Base-by-base conservation (phyloP, 2,888 invertebrate genomes). In the Empis livida region DNA sequence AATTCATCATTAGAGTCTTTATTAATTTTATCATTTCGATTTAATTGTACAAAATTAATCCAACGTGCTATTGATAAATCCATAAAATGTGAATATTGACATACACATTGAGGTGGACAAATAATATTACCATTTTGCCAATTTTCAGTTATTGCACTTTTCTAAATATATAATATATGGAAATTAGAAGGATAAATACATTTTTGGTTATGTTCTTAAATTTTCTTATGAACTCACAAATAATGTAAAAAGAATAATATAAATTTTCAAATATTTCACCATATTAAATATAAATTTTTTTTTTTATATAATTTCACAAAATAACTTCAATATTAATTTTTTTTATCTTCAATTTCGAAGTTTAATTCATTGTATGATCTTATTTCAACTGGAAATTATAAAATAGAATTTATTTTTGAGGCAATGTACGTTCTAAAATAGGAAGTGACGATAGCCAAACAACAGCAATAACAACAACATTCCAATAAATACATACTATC, bases 61-160 rank as follows among this genome's bases (percentile, higher is more conserved):
- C 75, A 77, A 57, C 73, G 65, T 30, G 73, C 70, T 50, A 77
- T 72, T 43, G 76, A 70, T 42, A 75, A 67, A 60, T 77, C 77
- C 53, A 67, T 68, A 51, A 75, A 70, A 54, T 73, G 72, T 47
- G 74, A 72, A 56, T 73, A 63, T 50, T 74, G 71, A 54, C 77
- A 77, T n/a, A 72, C 73, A 54, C 77, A 77, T 39, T 70, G 67
- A 40, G 59, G 55, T 15, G 76, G 77, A 53, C 77, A 77, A 46
- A 56, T 61, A 13, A 63, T 55, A 16, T 51, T 46, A 32, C 42
- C 41, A 41, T n/a, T 27, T 42, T 50, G 42, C 61, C 63, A 51
- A 54, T 48, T 47, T 53, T 55, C 35, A 31, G 47, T 41, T 39
- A 47, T 40, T 46, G 46, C 43, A 47, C 49, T 47, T 45, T 45